Conservation (phyloP, 2,888 invertebrate species). For the Cerastis leucographa region DNA sequence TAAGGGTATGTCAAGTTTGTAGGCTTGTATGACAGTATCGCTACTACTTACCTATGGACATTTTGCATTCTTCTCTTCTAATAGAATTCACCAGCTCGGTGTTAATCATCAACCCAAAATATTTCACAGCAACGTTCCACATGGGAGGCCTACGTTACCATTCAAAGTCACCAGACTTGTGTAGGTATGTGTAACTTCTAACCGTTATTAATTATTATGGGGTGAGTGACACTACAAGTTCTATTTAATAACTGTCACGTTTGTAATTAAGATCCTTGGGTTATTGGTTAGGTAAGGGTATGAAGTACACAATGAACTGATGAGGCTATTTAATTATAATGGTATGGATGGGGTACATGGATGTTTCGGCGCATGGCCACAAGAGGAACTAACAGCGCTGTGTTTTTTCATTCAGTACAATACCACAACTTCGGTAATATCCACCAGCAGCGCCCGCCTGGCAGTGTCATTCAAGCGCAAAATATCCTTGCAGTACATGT, state of each 20-base stretch:
- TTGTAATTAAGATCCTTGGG: conserved; percentile 56
- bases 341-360: background rate
- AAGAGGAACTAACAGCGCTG: background rate
- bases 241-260: conserved; percentile 59
- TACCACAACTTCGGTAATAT: background rate
- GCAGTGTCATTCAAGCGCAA: background rate
- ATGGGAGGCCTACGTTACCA: conserved; percentile 1
- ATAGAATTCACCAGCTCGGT: background rate
- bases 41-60: too few species aligned
- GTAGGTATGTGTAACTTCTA: conserved; percentile 53
- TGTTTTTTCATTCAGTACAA: background rate
- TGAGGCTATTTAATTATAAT: conserved; percentile 42
- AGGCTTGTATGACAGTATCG: too few species aligned
- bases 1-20: too few species aligned
- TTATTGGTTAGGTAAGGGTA: conserved; percentile 38
- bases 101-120: conserved; percentile 4
- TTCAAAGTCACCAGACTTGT: conserved; percentile 31
- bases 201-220: conserved; percentile 61
- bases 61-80: background rate
- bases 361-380: background rate
- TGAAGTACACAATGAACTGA: conserved; percentile 9
- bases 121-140: background rate
- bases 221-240: conserved; percentile 57
- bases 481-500: background rate
- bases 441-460: background rate